phyloP scores from a whole-genome alignment of 2,888 invertebrate genomes.

The Archips crataeganus region DNA sequence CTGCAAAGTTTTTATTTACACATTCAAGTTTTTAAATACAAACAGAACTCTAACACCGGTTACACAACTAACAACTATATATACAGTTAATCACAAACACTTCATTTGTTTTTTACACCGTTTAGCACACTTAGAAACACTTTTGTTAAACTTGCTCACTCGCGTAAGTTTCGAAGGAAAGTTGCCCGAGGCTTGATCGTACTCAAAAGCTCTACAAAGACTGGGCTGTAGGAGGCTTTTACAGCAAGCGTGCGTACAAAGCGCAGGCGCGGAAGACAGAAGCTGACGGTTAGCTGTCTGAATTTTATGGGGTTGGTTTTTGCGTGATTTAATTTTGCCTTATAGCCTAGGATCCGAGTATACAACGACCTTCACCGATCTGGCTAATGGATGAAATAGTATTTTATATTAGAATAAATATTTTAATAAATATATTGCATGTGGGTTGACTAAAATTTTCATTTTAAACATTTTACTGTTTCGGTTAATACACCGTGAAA shows the following conservation, averaged over 20 bases:
- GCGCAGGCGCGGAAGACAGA: conserved; percentile 7
- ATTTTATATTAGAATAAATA: too few relatives aligned
- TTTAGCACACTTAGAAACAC: not conserved
- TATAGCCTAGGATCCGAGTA: too few relatives aligned
- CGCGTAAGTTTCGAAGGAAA: not conserved
- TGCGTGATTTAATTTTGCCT: not conserved
- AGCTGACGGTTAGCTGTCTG: not conserved
- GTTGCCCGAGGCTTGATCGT: not conserved
- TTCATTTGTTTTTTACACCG: not conserved
- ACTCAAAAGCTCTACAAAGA: not conserved
- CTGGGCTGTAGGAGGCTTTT: not conserved
- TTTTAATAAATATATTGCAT: too few relatives aligned
- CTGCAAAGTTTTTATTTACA: not conserved
- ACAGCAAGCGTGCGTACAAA: not conserved
- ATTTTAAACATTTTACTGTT: too few relatives aligned
- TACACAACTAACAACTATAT: not conserved
- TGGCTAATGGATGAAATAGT: too few relatives aligned
- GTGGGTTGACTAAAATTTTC: too few relatives aligned
- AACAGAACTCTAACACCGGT: not conserved
- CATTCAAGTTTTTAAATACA: not conserved
- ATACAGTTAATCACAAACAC: not conserved
- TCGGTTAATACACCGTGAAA: too few relatives aligned
- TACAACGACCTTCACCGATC: too few relatives aligned
- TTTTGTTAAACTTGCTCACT: not conserved
- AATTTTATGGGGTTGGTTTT: not conserved